Conservation (phyloP, 2,797 vertebrate genomes). For the Myotis findleyi region DNA sequence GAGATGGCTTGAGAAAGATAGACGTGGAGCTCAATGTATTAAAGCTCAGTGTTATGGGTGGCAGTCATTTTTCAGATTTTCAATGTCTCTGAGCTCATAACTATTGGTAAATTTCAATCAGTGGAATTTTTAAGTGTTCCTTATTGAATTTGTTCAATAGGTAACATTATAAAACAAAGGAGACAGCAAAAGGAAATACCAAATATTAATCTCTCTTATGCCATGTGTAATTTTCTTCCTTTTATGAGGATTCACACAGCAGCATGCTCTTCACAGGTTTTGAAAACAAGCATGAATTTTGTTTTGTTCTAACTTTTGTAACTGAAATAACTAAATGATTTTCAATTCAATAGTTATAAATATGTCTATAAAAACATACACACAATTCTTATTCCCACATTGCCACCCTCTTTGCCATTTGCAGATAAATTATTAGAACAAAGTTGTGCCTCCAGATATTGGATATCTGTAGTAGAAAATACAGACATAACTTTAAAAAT, state of each 20-base stretch:
- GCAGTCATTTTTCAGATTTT: constrained; percentile 29
- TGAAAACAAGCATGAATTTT: constrained; percentile 63
- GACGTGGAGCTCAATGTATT: background rate
- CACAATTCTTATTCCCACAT: constrained; percentile 53
- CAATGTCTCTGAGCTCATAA: constrained; percentile 38
- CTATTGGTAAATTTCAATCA: constrained; percentile 30
- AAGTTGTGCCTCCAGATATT: constrained; percentile 53
- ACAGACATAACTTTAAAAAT: constrained; percentile 36
- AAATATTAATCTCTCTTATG: constrained; percentile 59
- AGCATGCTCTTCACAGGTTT: constrained; percentile 55
- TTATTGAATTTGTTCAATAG: constrained; percentile 56
- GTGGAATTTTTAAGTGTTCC: background rate
- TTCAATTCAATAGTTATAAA: constrained; percentile 69
- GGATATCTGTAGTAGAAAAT: constrained; percentile 50
- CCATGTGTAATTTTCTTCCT: constrained; percentile 45
- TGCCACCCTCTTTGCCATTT: constrained; percentile 59
- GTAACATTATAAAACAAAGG: constrained; percentile 66
- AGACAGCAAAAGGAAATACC: constrained; percentile 44
- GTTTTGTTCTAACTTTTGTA: constrained; percentile 69
- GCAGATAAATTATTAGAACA: constrained; percentile 70
- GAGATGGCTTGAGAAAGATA: constrained; percentile 20
- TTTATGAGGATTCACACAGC: constrained; percentile 54
- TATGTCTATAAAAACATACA: constrained; percentile 59
- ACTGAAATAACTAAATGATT: constrained; percentile 66
- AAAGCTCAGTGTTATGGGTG: background rate